Base-by-base conservation (phyloP, 2,888 invertebrate genomes). In the Pandemis cinnamomeana region DNA sequence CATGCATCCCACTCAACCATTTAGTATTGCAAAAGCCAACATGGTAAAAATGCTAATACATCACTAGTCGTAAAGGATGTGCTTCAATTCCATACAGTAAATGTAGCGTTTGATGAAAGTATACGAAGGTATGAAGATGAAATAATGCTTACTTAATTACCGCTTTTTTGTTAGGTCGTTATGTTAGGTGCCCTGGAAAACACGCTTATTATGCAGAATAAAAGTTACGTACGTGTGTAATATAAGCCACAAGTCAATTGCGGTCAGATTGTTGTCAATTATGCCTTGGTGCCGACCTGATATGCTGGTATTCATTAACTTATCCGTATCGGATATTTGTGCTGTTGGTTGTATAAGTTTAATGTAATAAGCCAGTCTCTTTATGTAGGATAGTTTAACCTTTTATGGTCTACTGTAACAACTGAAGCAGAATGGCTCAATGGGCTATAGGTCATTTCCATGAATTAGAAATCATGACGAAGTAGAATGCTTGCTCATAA, bases 1-100 rank as follows among this genome's bases (percentile, higher is more conserved):
- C 88, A 82, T 89, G 88, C 80, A 86, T 77, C 79, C 85, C 85
- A 87, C 82, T 88, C 85, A 86, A 83, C 84, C 88, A 84, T 84
- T 79, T 75, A 80, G 75, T 79, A 78, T 83, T 82, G 79, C 83
- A 80, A 82, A 80, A 83, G 77, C 77, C 72, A 75, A 72, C 71
- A 72, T 75, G 76, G 69, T 70, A 64, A 74, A 67, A 73, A 75
- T 75, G 75, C 61, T 75, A 75, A 76, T 55, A 51, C 46, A 46
- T 51, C 66, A 46, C 48, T 8, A 53, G 64, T 58, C 48, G 48
- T 42, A 60, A 55, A 72, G 58, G 72, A 68, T 69, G 51, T 58
- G 20, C 51, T 27, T 51, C 48, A 58, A 51, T 69, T 27, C 20
- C 46, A 46, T 64, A 2, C 5, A 61, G n/a, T 41, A 61, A 61